Conservation (phyloP, 2,888 invertebrate genomes). For the Venusia cambrica region DNA sequence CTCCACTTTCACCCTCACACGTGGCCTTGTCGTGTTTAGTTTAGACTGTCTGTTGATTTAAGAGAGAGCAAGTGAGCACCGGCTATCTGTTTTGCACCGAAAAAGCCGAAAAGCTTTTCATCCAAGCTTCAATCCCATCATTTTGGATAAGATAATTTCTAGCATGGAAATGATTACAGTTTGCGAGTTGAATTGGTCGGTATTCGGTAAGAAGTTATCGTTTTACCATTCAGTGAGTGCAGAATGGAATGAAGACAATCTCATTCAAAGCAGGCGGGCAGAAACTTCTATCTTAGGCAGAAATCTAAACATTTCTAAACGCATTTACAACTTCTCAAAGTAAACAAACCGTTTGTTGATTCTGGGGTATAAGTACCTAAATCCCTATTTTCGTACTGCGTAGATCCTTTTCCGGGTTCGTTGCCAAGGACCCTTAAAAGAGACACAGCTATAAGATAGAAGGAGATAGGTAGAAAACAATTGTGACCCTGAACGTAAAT, state of each 20-base stretch:
- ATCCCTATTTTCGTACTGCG: conserved; percentile 19
- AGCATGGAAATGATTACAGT: too few relatives aligned
- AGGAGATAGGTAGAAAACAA: conserved; percentile 49
- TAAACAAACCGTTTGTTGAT: conserved; percentile 10
- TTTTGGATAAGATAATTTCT: too few relatives aligned
- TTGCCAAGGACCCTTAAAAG: conserved; percentile 42
- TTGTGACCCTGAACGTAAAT: conserved; percentile 58
- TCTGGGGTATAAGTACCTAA: background rate
- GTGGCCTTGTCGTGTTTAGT: conserved; percentile 7
- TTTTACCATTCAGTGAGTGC: too few relatives aligned
- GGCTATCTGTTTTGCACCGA: conserved; percentile 2
- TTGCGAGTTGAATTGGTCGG: too few relatives aligned
- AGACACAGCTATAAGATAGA: conserved; percentile 33
- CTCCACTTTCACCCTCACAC: conserved; percentile 14
- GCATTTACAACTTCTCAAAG: too few relatives aligned
- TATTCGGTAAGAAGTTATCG: too few relatives aligned
- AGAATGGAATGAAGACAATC: too few relatives aligned
- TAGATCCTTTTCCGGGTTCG: conserved; percentile 37
- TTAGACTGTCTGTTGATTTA: conserved; percentile 12
- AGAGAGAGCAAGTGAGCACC: conserved; percentile 7
- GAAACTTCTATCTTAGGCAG: too few relatives aligned
- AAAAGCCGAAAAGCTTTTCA: conserved; percentile 3
- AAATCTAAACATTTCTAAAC: too few relatives aligned
- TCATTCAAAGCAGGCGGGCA: too few relatives aligned
- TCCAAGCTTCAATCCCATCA: too few relatives aligned